Percentiles rank a stretch among this genome's conserved stretches.
Evolutionary conservation across 2,113 vertebrate genomes (phyloP).

Genomic region (Vimba vimba): DNA sequence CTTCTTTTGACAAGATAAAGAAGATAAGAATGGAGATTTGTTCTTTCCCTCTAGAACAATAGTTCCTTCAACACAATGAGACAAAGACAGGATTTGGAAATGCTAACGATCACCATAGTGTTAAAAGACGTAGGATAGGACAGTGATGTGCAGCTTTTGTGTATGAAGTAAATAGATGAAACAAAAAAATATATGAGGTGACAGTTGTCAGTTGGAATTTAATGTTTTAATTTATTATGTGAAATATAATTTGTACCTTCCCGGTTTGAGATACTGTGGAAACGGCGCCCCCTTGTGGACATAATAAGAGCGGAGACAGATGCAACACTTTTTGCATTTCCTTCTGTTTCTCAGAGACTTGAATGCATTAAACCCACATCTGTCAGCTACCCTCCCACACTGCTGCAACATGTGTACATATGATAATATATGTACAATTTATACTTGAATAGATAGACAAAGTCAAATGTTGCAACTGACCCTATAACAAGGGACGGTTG

Average conservation of each 20-base stretch:
- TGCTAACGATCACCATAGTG: neutral
- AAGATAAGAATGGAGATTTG: neutral
- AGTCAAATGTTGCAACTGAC: too few relatives aligned
- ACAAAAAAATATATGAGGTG: neutral
- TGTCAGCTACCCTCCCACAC: too few relatives aligned
- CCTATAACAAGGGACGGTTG: too few relatives aligned
- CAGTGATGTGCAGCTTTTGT: neutral
- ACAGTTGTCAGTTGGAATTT: too few relatives aligned
- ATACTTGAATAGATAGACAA: too few relatives aligned
- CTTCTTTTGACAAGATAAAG: neutral
- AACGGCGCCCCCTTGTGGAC: neutral
- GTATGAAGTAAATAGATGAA: neutral
- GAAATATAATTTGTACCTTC: neutral
- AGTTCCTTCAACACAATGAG: neutral
- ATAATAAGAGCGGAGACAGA: too few relatives aligned
- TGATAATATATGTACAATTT: too few relatives aligned
- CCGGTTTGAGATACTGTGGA: neutral
- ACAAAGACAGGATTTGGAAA: constrained; percentile 17
- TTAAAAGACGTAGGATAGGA: neutral
- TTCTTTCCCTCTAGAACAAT: constrained; percentile 1
- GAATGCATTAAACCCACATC: too few relatives aligned
- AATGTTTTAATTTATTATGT: neutral
- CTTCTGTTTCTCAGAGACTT: too few relatives aligned
- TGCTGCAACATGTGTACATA: too few relatives aligned
- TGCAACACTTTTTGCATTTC: too few relatives aligned